Evolutionary conservation across 2,113 vertebrate genomes (phyloP), one percentile per base, ranked within the genome.

Genomic region (Setophaga petechia): DNA sequence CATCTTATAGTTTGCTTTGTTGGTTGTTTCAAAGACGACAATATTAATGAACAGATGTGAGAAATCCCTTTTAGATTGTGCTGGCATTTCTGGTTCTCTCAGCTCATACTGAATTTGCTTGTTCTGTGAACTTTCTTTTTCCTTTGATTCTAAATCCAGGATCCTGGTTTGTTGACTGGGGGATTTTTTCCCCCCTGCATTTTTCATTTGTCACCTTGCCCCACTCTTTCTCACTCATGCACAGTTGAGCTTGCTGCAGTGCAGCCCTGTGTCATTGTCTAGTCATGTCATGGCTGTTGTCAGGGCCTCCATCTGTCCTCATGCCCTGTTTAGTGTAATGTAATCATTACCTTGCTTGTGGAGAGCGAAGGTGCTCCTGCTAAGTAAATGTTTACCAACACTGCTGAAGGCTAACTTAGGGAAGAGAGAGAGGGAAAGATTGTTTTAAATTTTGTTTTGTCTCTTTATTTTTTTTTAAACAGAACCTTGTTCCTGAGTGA

Each of bases 371-470:
- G 92, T 94, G 46, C 73, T 84, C 57, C 67, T 92, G 76, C 79
- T 95, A 52, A 95, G 94, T 95, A 96, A 96, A 96, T 96, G 69
- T 97, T 97, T 96, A 94, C 28, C 20, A 81, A 78, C 46, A 30
- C 41, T 46, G 49, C 63, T 72, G 83, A 28, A 72, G 33, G 57
- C 63, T 67, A 68, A 79, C 10, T 73, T 66, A 62, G 81, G 35
- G 63, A 62, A 85, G 43, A 72, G 47, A n/a, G 61, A 51, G 71
- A 33, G 71, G 66, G 44, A 71, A 85, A 17, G 61, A 21, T 61
- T 77, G 37, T 72, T 92, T 68, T n/a, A 86, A 91, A 41, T 63
- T 46, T 51, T 71, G 41, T 63, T 55, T 51, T 63, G 10, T 86
- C 84, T 92, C 51, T 78, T 78, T 55, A 6, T 87, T 75, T 87